These are phyloP conservation scores for Tragelaphus oryx DNA, from an alignment of 2,797 vertebrate genomes.

Conservation along the genomic window DNA sequence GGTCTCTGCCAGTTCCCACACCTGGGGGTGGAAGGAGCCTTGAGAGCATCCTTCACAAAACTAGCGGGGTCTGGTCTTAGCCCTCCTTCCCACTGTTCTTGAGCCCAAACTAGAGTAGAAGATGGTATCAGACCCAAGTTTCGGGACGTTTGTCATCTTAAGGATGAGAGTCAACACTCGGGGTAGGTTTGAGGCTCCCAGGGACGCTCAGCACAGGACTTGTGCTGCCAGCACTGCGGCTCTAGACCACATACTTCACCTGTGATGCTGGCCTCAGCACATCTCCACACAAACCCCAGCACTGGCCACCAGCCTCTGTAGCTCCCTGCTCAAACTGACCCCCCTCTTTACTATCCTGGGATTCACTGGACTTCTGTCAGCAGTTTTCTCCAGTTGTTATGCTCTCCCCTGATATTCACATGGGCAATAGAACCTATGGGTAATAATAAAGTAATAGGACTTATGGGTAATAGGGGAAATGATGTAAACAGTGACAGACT, in stretches of 20 bases:
- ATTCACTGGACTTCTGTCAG: background rate
- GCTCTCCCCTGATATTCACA: background rate
- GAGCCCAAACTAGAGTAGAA: background rate
- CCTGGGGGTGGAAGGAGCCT: background rate
- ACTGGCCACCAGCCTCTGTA: background rate
- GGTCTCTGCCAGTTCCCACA: background rate
- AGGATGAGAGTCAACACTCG: background rate
- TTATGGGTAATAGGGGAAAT: background rate
- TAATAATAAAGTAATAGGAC: background rate
- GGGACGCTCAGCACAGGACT: background rate
- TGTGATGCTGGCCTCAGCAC: background rate
- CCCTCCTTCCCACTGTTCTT: background rate
- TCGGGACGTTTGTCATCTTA: background rate
- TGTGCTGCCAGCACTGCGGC: background rate
- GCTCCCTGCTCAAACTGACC: background rate
- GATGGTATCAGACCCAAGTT: background rate
- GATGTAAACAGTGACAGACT: background rate
- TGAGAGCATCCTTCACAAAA: background rate
- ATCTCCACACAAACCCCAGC: background rate
- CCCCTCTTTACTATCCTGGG: background rate
- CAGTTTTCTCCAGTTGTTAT: background rate
- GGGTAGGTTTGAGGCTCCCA: background rate
- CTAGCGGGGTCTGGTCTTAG: background rate
- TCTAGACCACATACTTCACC: background rate
- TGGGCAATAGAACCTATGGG: background rate